These are phyloP conservation scores for Timandra comae DNA, from an alignment of 2,888 invertebrate genomes.

Conservation along the genomic window DNA sequence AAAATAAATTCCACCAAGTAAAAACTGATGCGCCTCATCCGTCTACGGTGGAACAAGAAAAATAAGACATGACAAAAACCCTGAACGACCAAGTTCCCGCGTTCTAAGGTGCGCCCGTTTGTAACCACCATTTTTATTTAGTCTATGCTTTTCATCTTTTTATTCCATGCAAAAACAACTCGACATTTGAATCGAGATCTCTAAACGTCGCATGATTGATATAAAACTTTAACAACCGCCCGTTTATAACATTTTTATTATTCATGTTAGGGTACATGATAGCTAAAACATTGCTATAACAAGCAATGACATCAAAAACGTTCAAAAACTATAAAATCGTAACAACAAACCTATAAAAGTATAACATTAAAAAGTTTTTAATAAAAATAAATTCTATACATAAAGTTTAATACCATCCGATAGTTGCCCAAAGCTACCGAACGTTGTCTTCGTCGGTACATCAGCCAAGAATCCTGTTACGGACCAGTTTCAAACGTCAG, in stretches of 20 bases:
- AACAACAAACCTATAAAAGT: constrained; percentile 2
- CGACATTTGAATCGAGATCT: too few species aligned
- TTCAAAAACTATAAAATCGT: constrained; percentile 3
- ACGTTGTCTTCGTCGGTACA: constrained; percentile 17
- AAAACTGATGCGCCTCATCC: constrained; percentile 54
- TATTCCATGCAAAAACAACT: too few species aligned
- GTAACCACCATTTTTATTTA: constrained; percentile 49
- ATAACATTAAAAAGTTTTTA: constrained; percentile 23
- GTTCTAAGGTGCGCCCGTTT: constrained; percentile 39
- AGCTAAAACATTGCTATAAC: background rate
- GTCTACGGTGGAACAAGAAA: constrained; percentile 21
- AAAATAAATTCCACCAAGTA: constrained; percentile 51
- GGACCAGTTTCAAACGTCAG: constrained; percentile 57
- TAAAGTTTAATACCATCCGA: constrained; percentile 26
- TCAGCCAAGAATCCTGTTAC: constrained; percentile 46
- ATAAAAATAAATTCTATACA: constrained; percentile 31
- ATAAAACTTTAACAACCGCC: too few species aligned
- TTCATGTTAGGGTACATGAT: too few species aligned
- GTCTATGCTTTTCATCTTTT: constrained; percentile 33
- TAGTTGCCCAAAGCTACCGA: constrained; percentile 43
- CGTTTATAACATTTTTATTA: too few species aligned
- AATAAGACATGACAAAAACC: constrained; percentile 30
- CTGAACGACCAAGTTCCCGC: constrained; percentile 28
- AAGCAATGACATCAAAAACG: background rate
- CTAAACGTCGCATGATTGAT: too few species aligned